Base-by-base conservation (phyloP, 1,140 invertebrate species). In the Condylostylus longicornis region DNA sequence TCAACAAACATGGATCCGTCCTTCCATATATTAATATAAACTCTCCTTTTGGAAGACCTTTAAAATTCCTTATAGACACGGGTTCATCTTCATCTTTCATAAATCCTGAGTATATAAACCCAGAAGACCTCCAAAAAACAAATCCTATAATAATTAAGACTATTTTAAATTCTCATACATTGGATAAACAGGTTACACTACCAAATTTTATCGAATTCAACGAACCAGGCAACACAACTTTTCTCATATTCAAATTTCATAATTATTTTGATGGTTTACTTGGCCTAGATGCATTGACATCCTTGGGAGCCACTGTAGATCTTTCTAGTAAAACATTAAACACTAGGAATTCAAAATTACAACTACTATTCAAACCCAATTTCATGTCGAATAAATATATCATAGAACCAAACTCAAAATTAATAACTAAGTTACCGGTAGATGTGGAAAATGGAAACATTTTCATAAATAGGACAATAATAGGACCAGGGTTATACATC, bases 171-270 rank as follows among this genome's bases (percentile, higher is more conserved):
- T n/a, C 13, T 10, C 18, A 9, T 37, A 14, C 15, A 33, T 18
- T 33, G 12, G 17, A 25, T 20, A 5, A 42, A 33, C 2, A n/a
- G 27, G 15, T 38, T 5, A 32, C 18, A 13, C n/a, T 42, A 13
- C 35, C 35, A 6, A 28, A 25, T n/a, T 42, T 42, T 33, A 21
- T 21, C 12, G 40, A 42, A 42, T 37, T 42, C 28, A 37, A 42
- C 5, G 28, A 37, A 25, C 5, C 3, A 23, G 35, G 40, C 4
- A 28, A 3, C 2, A 3, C 25, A 7, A 32, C 2, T 19, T 37
- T 42, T 9, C 23, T 42, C 1, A 1, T 42, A 14, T 42, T 37
- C 23, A 42, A 42, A 38, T 42, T 42, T n/a, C 40, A 42, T 37
- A 19, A 27, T 17, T 42, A 37, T 22, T 42, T 42, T 18, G 40